Evolutionary conservation across 2,797 vertebrate genomes (phyloP), one percentile per base, ranked within the genome.

Genomic region (Psittacula derbiana): DNA sequence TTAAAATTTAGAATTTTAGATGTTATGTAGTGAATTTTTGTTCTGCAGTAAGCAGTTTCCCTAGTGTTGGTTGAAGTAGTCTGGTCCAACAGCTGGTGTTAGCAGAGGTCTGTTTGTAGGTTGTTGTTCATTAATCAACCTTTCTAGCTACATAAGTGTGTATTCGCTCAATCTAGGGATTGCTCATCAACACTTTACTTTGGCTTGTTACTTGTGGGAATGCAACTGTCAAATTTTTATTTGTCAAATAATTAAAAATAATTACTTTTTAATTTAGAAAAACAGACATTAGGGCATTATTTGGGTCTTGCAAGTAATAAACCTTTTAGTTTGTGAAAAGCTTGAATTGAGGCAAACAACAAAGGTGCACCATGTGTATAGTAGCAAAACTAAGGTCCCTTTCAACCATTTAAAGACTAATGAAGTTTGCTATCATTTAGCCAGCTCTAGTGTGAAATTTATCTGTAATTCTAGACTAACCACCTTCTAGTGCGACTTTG

Each of bases 21-120:
- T 49, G 9, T 44, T 49, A 83, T 8, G 12, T 10, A 41, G 21
- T 6, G 66, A 36, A 18, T 24, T 64, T 64, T 84, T 74, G 3
- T 40, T 58, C 21, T 55, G n/a, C 44, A 65, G 69, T 36, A 60
- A 61, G 15, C 18, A 27, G 3, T 24, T 89, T 87, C 10, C 14
- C 31, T 36, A 8, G 6, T 33, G 7, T 25, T 18, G 14, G 14
- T 6, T 38, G 30, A 52, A 24, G 11, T 7, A 23, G 4, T 78
- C 18, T 24, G 14, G 23, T 21, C n/a, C 62, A 40, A 31, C 3
- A 62, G 44, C 4, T 2, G 0, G 2, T 31, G 17, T 41, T 33
- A 67, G 46, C 46, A 61, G 38, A 61, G 8, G 36, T 47, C 16
- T 10, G 3, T 47, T 79, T 24, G 18, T 28, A 41, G 27, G 18